phyloP scores from a whole-genome alignment of 2,888 invertebrate species.

The Hoplodrina ambigua region DNA sequence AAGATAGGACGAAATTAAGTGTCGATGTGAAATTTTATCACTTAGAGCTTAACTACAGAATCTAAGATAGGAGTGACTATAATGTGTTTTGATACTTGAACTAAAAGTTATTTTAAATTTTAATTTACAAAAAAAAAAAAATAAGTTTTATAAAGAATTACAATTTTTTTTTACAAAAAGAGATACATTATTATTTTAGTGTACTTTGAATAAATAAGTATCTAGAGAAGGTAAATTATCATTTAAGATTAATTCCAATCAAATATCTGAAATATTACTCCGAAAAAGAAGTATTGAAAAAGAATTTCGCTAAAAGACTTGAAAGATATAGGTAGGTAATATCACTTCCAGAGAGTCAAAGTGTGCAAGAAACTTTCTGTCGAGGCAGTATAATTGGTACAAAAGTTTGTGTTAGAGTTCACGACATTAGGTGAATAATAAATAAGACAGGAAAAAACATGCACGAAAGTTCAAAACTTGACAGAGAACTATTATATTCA shows the following conservation, averaged over 20 bases:
- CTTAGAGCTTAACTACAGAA: slow-evolving; percentile 1
- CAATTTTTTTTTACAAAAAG: too few relatives aligned
- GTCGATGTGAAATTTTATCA: slow-evolving; percentile 23
- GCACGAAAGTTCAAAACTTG: slow-evolving; percentile 27
- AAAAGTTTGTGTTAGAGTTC: slow-evolving; percentile 22
- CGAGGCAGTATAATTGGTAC: background rate
- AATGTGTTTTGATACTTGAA: slow-evolving; percentile 34
- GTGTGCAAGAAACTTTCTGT: background rate
- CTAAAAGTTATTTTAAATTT: background rate
- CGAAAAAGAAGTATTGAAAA: background rate
- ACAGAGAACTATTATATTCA: slow-evolving; percentile 8
- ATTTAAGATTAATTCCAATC: background rate
- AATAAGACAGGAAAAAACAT: slow-evolving; percentile 32
- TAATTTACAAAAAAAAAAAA: too few relatives aligned
- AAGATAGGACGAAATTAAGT: slow-evolving; percentile 23
- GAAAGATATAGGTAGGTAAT: background rate
- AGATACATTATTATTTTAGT: background rate
- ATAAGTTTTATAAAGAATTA: too few relatives aligned
- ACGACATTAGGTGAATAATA: slow-evolving; percentile 29
- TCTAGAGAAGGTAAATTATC: background rate
- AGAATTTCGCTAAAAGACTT: background rate
- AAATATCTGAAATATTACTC: background rate
- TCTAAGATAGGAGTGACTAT: background rate
- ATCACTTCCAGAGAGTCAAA: background rate
- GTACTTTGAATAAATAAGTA: background rate